Conservation (phyloP, 2,888 invertebrate genomes). For the Cheilosia pagana region DNA sequence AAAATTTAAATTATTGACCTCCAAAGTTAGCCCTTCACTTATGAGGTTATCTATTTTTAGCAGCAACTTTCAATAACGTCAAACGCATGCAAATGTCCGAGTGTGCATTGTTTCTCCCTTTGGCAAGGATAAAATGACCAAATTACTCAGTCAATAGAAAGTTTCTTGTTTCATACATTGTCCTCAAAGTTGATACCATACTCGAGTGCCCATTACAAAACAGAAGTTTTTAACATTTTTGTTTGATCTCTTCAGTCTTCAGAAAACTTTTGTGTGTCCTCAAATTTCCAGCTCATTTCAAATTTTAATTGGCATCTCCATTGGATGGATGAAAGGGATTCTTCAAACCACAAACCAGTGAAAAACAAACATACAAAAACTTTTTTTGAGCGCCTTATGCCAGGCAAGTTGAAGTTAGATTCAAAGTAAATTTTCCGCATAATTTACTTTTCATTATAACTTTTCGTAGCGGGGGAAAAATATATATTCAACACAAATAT, state of each 20-base stretch:
- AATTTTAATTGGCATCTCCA: slow-evolving; percentile 22
- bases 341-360: neutral
- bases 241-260: neutral
- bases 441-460: slow-evolving; percentile 45
- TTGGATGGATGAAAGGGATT: neutral
- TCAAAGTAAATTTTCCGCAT: slow-evolving; percentile 35
- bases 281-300: slow-evolving; percentile 32
- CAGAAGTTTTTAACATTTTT: neutral
- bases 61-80: no score
- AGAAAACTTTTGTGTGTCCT: neutral
- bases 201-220: no score
- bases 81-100: no score
- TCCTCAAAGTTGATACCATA: neutral
- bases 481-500: neutral
- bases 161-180: no score
- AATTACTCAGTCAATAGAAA: no score
- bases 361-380: neutral
- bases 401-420: neutral
- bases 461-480: neutral
- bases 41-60: no score
- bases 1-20: no score
- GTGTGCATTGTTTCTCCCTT: no score
- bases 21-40: no score
- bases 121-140: no score
- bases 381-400: slow-evolving; percentile 5